Base-by-base conservation (phyloP, 2,113 vertebrate species). In the Probosciger aterrimus region DNA sequence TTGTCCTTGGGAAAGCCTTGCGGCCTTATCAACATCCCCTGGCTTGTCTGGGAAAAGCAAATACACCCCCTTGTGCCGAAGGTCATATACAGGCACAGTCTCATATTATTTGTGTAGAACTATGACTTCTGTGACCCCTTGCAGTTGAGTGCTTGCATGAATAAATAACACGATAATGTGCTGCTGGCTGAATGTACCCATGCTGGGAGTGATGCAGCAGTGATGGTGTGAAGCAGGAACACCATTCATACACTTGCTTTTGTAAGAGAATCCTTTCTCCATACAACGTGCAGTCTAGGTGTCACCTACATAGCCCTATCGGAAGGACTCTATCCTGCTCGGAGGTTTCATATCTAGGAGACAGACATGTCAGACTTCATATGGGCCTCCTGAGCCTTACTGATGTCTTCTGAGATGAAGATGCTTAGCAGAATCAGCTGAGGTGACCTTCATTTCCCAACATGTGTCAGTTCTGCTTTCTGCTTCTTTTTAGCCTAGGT, bases 111-210 rank as follows among this genome's bases (percentile, higher is more conserved):
- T 88, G 63, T 83, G 37, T 64, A 52, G 49, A 82, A 82, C 25
- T 39, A 5, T 75, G 87, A 86, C 84, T 95, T 49, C 37, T 59
- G 30, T 88, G 88, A 86, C 85, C 86, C 53, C 37, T 90, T 88
- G 44, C 67, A 67, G 59, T 49, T 35, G 35, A 69, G 22, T 16
- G 47, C 88, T 94, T 92, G 88, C 37, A 49, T 74, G 75, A 86
- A 88, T 57, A 94, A 94, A 79, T 81, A 39, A 69, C 27, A 1
- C 10, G 60, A 24, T 82, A 46, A 64, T 11, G n/a, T 74, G 67
- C 88, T 95, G 49, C 73, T 77, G 86, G 62, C 67, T 79, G 79
- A 79, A 31, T 15, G n/a, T 68, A 9, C 5, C 65, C 25, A 0
- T 18, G 1, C 6, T 31, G 76, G 57, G 57, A 49, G 67, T 33